Percentiles rank a stretch among this genome's conserved stretches.
phyloP scores from a whole-genome alignment of 2,113 vertebrate species.

The Oreochromis niloticus region DNA sequence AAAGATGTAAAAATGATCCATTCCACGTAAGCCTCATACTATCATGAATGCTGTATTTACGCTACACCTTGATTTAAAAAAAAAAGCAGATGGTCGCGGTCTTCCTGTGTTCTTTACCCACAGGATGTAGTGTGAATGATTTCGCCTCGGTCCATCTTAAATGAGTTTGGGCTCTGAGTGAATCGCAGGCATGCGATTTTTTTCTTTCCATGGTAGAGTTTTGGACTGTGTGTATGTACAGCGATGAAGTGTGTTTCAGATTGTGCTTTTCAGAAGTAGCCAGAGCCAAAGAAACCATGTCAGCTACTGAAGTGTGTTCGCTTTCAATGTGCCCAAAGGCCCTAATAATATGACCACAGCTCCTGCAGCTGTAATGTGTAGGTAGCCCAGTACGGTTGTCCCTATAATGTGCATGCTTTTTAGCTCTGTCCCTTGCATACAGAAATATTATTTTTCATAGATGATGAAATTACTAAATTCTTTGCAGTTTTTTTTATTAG shows the following conservation, averaged over 20 bases:
- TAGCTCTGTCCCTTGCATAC: neutral
- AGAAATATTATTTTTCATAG: neutral
- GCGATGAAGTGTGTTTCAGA: neutral
- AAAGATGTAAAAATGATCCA: neutral
- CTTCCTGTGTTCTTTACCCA: neutral
- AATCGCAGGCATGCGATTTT: rapidly evolving
- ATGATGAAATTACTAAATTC: neutral
- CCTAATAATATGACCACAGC: neutral
- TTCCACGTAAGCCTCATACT: neutral
- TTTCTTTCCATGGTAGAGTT: neutral
- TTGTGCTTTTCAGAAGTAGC: neutral
- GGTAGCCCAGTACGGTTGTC: neutral
- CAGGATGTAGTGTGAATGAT: neutral
- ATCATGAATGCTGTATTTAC: neutral
- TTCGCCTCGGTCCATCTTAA: neutral
- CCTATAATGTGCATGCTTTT: neutral
- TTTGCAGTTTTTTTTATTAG: neutral
- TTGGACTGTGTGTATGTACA: neutral
- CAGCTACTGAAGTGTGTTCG: neutral
- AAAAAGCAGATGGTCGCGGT: neutral
- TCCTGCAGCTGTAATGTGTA: neutral
- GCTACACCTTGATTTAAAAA: neutral
- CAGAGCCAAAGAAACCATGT: neutral
- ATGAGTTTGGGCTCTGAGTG: neutral
- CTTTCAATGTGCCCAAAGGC: neutral